Percentiles rank a stretch among this genome's conserved stretches.
Conservation (phyloP, 1,140 invertebrate genomes). For the Nomia melanderi region DNA sequence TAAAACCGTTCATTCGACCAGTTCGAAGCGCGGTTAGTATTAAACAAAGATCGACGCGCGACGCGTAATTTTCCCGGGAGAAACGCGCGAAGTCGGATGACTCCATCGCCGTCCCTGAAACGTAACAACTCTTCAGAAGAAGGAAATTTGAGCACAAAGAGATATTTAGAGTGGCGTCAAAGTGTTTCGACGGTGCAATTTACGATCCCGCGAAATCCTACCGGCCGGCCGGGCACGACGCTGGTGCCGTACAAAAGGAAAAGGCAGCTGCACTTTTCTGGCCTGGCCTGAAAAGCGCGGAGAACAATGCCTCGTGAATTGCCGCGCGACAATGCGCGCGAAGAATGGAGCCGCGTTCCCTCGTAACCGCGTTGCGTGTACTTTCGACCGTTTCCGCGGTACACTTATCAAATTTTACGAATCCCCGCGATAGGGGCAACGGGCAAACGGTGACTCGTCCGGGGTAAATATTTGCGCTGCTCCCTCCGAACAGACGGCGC, state of each 20-base stretch:
- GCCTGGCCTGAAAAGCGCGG: slow-evolving; percentile 34
- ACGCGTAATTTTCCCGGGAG: no score
- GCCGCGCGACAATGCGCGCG: slow-evolving; percentile 26
- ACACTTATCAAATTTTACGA: slow-evolving; percentile 8
- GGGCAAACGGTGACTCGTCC: not conserved
- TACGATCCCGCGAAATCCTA: slow-evolving; percentile 21
- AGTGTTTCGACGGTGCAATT: slow-evolving; percentile 16
- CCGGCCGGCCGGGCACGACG: not conserved
- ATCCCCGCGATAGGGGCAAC: not conserved
- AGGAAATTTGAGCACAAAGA: not conserved
- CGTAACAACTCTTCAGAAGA: no score
- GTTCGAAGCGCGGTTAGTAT: no score
- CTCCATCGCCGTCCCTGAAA: no score
- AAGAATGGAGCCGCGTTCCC: slow-evolving; percentile 16
- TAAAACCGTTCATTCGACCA: no score
- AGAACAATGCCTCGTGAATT: slow-evolving; percentile 46
- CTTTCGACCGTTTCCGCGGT: not conserved
- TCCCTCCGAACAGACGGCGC: not conserved
- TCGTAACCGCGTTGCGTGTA: not conserved
- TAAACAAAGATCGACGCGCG: no score
- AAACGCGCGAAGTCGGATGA: no score
- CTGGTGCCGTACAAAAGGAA: slow-evolving; percentile 37
- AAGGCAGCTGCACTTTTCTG: slow-evolving; percentile 57
- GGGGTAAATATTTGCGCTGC: slow-evolving; percentile 1
- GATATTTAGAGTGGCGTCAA: not conserved